Evolutionary conservation across 1,140 invertebrate species (phyloP).

Genomic region (Cecropterus lyciades): DNA sequence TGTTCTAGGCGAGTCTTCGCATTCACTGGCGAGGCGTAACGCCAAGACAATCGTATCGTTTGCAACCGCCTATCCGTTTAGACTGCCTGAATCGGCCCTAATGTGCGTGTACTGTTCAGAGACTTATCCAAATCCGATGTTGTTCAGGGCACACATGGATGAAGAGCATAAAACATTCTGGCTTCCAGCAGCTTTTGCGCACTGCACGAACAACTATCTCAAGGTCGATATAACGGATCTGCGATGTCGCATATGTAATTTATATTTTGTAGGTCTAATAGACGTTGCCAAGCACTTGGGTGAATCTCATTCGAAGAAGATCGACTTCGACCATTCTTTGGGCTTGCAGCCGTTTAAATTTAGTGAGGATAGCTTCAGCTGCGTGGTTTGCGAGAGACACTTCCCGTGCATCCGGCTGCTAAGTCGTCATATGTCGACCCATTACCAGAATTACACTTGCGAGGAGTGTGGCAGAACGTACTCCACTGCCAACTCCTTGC

Average conservation of each 20-base stretch:
- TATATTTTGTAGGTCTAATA: constrained; percentile 40
- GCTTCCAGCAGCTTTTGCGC: constrained; percentile 47
- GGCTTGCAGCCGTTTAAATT: constrained; percentile 57
- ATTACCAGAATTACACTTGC: constrained; percentile 58
- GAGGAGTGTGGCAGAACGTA: constrained; percentile 62
- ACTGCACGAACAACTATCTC: constrained; percentile 49
- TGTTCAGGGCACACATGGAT: constrained; percentile 54
- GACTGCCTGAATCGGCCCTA: constrained; percentile 49
- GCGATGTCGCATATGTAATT: constrained; percentile 47
- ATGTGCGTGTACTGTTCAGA: constrained; percentile 65
- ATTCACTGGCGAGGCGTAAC: constrained; percentile 52
- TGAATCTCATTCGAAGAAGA: constrained; percentile 41
- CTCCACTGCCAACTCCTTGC: constrained; percentile 43
- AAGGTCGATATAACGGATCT: constrained; percentile 61
- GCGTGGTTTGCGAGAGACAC: constrained; percentile 54
- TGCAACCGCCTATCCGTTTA: constrained; percentile 63
- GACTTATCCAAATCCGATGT: constrained; percentile 40
- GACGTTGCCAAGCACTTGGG: constrained; percentile 52
- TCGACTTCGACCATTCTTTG: constrained; percentile 46
- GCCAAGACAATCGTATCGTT: constrained; percentile 55
- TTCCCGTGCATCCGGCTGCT: constrained; percentile 53
- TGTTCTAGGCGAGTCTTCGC: constrained; percentile 61
- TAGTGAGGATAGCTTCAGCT: constrained; percentile 45
- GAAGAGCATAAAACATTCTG: constrained; percentile 50
- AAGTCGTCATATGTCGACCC: constrained; percentile 53